Evolutionary conservation across 2,113 vertebrate species (phyloP).

Genomic region (Dicrurus megarhynchus): DNA sequence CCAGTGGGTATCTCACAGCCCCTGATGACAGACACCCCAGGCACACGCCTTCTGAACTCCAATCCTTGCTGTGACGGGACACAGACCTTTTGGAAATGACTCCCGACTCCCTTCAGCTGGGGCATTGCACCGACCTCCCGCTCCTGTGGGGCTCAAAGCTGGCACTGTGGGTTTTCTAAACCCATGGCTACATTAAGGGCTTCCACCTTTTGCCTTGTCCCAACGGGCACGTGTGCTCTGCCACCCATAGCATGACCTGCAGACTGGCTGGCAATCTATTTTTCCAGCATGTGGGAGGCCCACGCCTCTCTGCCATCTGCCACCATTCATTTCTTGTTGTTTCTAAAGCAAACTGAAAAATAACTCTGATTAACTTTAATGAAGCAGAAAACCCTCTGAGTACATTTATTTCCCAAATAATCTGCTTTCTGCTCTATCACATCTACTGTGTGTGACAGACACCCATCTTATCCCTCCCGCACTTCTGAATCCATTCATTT

Average conservation of each 20-base stretch:
- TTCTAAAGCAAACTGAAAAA: conserved; percentile 2
- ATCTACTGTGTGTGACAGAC: not conserved
- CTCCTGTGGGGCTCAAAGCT: rapidly evolving
- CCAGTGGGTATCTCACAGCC: not conserved
- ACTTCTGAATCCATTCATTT: not conserved
- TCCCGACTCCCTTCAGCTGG: not conserved
- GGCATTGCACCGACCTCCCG: not conserved
- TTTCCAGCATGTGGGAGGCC: not conserved
- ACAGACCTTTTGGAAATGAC: not conserved
- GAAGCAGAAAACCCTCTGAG: not conserved
- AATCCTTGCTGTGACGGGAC: not conserved
- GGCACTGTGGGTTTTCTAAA: not conserved
- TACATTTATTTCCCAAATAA: not conserved
- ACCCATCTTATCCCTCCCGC: not conserved
- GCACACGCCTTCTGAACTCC: not conserved
- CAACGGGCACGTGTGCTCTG: not conserved
- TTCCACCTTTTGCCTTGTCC: not conserved
- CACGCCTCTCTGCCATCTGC: conserved; percentile 12
- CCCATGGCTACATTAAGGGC: not conserved
- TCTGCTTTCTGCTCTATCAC: not conserved
- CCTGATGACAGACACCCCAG: not conserved
- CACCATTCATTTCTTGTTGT: not conserved
- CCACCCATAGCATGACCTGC: not conserved
- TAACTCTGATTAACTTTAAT: not conserved
- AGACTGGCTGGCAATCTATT: not conserved